Conservation (phyloP, 2,888 invertebrate genomes). For the Xanthorhoe designata region DNA sequence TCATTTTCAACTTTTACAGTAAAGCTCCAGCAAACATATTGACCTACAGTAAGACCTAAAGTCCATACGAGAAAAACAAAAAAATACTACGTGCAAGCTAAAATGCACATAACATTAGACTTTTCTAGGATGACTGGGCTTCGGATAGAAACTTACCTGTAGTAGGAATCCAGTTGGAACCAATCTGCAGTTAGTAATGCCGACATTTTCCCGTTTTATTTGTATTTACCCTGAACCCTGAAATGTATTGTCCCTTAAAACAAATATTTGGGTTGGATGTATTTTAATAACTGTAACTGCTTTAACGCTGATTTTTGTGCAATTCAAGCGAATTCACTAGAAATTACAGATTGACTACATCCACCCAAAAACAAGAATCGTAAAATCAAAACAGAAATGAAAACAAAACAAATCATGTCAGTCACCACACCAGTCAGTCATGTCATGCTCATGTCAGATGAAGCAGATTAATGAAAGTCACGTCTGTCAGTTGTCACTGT, state of each 20-base stretch:
- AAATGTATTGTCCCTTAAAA: neutral
- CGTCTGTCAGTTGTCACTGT: neutral
- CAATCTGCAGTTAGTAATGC: conserved; percentile 79
- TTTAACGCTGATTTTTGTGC: neutral
- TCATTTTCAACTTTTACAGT: no score
- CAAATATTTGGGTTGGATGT: no score
- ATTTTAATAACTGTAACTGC: neutral
- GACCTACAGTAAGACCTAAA: no score
- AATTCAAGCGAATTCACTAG: no score
- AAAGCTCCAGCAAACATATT: no score
- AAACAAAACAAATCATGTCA: no score
- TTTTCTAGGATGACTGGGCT: neutral
- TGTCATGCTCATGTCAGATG: neutral
- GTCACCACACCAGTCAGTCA: no score
- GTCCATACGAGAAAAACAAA: no score
- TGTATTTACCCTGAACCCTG: conserved; percentile 1
- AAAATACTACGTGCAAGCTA: no score
- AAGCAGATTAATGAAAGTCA: neutral
- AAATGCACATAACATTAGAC: neutral
- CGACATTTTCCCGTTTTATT: conserved; percentile 64
- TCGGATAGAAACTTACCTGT: conserved; percentile 58
- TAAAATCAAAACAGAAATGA: no score
- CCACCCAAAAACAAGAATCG: no score
- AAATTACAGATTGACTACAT: no score
- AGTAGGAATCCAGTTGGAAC: conserved; percentile 79